Conservation (phyloP, 2,888 invertebrate species). For the Nomada lathburiana region DNA sequence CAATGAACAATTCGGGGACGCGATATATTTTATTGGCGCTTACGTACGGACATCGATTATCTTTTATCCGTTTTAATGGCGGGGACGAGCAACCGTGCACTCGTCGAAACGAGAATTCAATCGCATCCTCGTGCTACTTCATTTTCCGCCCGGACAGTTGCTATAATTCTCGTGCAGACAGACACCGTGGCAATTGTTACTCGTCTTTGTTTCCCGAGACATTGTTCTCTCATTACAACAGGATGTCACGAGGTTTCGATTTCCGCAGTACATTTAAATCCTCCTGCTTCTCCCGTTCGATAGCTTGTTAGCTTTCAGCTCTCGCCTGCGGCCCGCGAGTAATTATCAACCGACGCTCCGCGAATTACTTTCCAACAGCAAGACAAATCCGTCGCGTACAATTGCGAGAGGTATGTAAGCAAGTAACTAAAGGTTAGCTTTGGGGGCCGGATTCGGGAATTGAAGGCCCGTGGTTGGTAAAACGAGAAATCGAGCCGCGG, state of each 20-base stretch:
- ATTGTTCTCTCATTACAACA: conserved; percentile 61
- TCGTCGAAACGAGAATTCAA: conserved; percentile 24
- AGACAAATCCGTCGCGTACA: conserved; percentile 50
- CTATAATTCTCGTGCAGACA: conserved; percentile 32
- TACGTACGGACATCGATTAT: background rate
- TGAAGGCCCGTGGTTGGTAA: too few relatives aligned
- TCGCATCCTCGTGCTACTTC: conserved; percentile 22
- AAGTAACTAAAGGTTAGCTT: too few relatives aligned
- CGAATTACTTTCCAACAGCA: conserved; percentile 55
- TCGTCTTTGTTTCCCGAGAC: conserved; percentile 59
- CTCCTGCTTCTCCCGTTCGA: conserved; percentile 53
- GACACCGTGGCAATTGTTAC: conserved; percentile 55
- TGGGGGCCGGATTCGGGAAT: too few relatives aligned
- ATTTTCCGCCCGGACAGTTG: conserved; percentile 41
- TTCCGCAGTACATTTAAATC: conserved; percentile 65
- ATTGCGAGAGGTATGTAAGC: background rate
- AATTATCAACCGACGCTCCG: conserved; percentile 54
- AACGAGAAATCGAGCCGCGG: background rate
- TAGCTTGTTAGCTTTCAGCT: conserved; percentile 57
- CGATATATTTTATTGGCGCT: conserved; percentile 11
- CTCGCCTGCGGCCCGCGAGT: conserved; percentile 41
- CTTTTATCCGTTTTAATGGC: background rate
- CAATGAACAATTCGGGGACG: conserved; percentile 18
- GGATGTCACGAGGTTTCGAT: conserved; percentile 63
- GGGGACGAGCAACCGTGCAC: background rate